Evolutionary conservation across 2,797 vertebrate species (phyloP).

Genomic region (Orientallactaga sibirica): DNA sequence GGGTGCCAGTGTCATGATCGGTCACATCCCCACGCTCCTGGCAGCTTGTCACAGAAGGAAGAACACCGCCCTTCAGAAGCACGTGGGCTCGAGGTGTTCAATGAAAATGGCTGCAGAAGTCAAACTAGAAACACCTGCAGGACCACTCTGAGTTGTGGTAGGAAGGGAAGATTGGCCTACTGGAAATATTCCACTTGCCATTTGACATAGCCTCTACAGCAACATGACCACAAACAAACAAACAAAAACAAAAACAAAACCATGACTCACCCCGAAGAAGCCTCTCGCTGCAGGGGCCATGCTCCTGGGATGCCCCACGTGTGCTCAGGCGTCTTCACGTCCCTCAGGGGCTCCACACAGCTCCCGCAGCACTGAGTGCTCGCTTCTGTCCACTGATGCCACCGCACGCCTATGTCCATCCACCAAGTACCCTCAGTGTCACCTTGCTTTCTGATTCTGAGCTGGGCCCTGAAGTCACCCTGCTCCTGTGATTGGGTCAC

Average conservation of each 20-base stretch:
- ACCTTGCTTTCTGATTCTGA: neutral
- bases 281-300: too few relatives aligned
- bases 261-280: neutral
- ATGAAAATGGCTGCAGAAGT: neutral
- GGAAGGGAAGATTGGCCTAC: neutral
- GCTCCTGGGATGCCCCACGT: too few relatives aligned
- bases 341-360: neutral
- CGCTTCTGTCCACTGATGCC: neutral
- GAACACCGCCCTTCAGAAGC: neutral
- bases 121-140: neutral
- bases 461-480: too few relatives aligned
- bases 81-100: neutral
- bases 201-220: fast-evolving
- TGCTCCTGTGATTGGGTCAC: neutral
- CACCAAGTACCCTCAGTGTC: neutral
- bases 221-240: too few relatives aligned
- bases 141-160: too few relatives aligned
- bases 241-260: too few relatives aligned
- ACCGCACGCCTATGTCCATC: neutral
- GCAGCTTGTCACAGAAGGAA: neutral
- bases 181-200: neutral
- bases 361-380: neutral
- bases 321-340: neutral
- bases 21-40: neutral
- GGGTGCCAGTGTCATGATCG: neutral